Percentiles rank a stretch among this genome's conserved stretches.
phyloP scores from a whole-genome alignment of 2,797 vertebrate genomes.

The Smutsia gigantea region DNA sequence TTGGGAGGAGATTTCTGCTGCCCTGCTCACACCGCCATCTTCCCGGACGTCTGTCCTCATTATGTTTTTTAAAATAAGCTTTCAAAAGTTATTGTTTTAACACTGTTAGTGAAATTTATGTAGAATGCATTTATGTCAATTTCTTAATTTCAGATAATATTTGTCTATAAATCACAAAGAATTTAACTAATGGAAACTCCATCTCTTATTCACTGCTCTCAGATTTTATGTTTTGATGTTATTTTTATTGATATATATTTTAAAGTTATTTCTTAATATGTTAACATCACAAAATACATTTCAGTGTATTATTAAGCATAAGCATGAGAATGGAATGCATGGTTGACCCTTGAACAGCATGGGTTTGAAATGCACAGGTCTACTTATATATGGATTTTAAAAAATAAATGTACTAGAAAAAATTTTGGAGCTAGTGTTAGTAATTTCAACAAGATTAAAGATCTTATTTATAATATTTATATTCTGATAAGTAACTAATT shows the following conservation, averaged over 20 bases:
- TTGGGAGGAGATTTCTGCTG: too few relatives aligned
- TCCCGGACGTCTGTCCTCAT: too few relatives aligned
- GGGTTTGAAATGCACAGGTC: too few relatives aligned
- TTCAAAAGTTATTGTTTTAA: not conserved
- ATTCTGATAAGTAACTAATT: not conserved
- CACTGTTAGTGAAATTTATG: not conserved
- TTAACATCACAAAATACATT: not conserved
- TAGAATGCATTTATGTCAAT: not conserved
- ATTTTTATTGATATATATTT: not conserved
- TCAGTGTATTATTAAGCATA: not conserved
- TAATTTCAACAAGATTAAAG: not conserved
- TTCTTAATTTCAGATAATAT: not conserved
- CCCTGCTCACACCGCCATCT: too few relatives aligned
- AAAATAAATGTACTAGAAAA: too few relatives aligned
- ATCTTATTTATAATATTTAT: not conserved
- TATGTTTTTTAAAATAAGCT: not conserved
- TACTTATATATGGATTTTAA: too few relatives aligned
- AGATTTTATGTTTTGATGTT: not conserved
- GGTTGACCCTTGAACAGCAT: too few relatives aligned
- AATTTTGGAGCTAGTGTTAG: too few relatives aligned
- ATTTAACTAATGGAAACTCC: not conserved
- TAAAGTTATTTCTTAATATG: not conserved
- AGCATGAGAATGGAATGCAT: not conserved
- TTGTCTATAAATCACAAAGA: not conserved
- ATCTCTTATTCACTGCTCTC: not conserved